Base-by-base conservation (phyloP, 2,888 invertebrate genomes). In the Agapetus fuscipes region DNA sequence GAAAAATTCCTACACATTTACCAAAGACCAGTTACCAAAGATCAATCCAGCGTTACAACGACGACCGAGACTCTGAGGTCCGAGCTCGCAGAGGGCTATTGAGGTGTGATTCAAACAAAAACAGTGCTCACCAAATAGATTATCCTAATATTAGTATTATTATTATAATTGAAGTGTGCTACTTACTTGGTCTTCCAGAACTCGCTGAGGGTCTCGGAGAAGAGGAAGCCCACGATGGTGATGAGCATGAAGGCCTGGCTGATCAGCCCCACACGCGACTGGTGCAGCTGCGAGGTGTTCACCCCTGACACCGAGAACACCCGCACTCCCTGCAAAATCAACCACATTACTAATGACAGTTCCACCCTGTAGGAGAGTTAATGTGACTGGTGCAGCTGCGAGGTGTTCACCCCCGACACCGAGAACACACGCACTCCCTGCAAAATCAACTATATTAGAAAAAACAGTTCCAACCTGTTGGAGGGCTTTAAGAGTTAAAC, bases 181-280 rank as follows among this genome's bases (percentile, higher is more conserved):
- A 70, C 76, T 72, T 54, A 88, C 86, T 90, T 91, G 49, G 83
- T 79, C 65, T 91, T 93, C 91, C 93, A 93, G 62, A 90, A 84
- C 65, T 88, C 88, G 50, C 89, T 86, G 45, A 90, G 71, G 1
- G 90, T 90, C 64, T 94, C 93, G 4, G 89, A 89, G 51, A 88
- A 83, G 17, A 94, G 75, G 64, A 93, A 93, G 30, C 86, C 82
- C 4, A 88, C 85, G 50, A 91, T 84, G 50, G 87, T 80, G 52
- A 91, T 84, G 41, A 93, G 75, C 84, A 94, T 89, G 50, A 87
- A 72, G 36, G 93, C 93, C 66, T 93, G 93, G 49, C 86, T 86
- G 48, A 94, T 65, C 48, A 93, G 73, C 5, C 93, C 93, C 37
- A 93, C 66, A 31, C 93, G 75, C 4, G 91, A 91, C 64, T 93